A percentile compares a stretch with the other conserved stretches of the same genome.
phyloP scores from a whole-genome alignment of 53 echinoderm and acorn worm species.

The Stichopus horrens region DNA sequence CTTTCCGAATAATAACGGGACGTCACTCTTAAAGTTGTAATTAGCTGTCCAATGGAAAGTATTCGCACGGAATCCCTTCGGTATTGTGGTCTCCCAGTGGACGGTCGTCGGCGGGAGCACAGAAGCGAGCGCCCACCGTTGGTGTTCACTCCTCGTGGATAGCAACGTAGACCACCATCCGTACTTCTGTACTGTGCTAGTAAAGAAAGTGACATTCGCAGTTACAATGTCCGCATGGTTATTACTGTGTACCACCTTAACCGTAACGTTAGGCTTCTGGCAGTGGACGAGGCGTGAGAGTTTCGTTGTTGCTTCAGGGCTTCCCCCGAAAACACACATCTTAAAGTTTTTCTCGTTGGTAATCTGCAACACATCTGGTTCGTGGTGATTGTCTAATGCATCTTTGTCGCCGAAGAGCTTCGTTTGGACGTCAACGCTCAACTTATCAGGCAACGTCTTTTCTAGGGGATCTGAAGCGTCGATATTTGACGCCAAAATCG shows the following conservation, averaged over 20 bases:
- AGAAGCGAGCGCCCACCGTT: conserved; percentile 21
- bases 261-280: conserved; percentile 1
- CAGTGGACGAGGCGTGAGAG: not conserved
- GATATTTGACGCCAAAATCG: conserved; percentile 10
- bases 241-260: not conserved
- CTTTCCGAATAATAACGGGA: conserved; percentile 18
- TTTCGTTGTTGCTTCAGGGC: not conserved
- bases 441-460: not conserved
- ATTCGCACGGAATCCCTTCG: not conserved
- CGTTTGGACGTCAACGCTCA: not conserved
- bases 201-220: conserved; percentile 27
- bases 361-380: not conserved
- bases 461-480: not conserved
- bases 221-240: not conserved
- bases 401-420: not conserved
- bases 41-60: conserved; percentile 26
- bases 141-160: not conserved
- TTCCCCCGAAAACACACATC: conserved; percentile 29
- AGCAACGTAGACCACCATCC: conserved; percentile 18
- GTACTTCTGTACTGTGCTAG: conserved; percentile 20
- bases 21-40: conserved; percentile 13
- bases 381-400: not conserved
- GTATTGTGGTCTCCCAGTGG: conserved; percentile 14
- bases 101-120: conserved; percentile 9
- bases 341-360: not conserved